Base-by-base conservation (phyloP, 1,140 invertebrate species). In the Saxidomus purpurata region DNA sequence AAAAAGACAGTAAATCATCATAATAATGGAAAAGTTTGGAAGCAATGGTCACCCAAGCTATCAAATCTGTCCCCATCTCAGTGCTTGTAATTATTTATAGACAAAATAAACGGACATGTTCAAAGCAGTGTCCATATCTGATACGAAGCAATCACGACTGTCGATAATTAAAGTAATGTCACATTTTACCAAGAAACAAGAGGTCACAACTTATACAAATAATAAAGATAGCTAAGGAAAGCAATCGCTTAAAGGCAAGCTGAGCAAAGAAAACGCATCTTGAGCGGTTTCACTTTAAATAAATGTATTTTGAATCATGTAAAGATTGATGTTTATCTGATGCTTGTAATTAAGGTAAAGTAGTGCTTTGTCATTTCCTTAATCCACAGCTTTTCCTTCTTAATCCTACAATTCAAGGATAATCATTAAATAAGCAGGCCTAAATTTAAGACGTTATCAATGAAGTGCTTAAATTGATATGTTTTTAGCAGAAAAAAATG, bases 321-420 rank as follows among this genome's bases (percentile, higher is more conserved):
- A n/a, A n/a, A n/a, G n/a, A n/a, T n/a, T n/a, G n/a, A n/a, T n/a
- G n/a, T n/a, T n/a, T n/a, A n/a, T n/a, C n/a, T n/a, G n/a, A n/a
- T n/a, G n/a, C n/a, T n/a, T 38, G 8, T 38, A 11, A 71, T 71
- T 71, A 71, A 38, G 17, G 36, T 38, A 71, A 71, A 22, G 22
- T 38, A n/a, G 25, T 82, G 79, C 55, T 82, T 63, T 82, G 55
- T 82, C 79, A 82, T 69, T 81, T 83, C 36, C 55, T 59, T 69
- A 83, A 83, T 47, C 49, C 61, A 8, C 38, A 83, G 63, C 63
- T 83, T 83, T 69, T 69, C 81, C 63, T 82, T 63, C 61, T 22
- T 83, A 83, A 83, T 83, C 81, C 61, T 22, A 8, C 49, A 8
- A 2, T 36, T 47, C 28, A 55, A 47, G 6, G 36, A 28, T 79